These are phyloP conservation scores for Proctacanthus coquilletti DNA, from an alignment of 1,140 invertebrate species.

Conservation along the genomic window DNA sequence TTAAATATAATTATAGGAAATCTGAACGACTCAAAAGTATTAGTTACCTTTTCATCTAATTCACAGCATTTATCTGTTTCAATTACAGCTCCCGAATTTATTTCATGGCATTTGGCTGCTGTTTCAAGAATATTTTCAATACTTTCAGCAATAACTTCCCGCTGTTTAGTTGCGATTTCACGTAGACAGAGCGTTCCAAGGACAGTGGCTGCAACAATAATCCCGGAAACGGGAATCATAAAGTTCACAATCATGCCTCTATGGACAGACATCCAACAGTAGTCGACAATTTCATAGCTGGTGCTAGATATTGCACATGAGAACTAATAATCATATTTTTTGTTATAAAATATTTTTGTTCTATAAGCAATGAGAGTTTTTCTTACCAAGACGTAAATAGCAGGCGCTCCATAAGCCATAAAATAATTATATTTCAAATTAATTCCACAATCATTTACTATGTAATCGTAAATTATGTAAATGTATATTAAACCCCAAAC, in stretches of 20 bases:
- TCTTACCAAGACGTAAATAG: conserved; percentile 38
- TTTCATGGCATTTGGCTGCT: conserved; percentile 1
- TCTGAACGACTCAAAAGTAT: no score
- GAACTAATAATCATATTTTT: conserved; percentile 31
- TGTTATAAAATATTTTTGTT: neutral
- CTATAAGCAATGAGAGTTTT: neutral
- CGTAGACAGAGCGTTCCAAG: conserved; percentile 25
- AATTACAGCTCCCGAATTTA: neutral
- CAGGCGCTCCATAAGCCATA: conserved; percentile 37
- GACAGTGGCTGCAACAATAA: conserved; percentile 43
- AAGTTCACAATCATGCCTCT: conserved; percentile 55
- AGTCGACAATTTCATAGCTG: conserved; percentile 50
- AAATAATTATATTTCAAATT: conserved; percentile 34
- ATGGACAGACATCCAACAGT: conserved; percentile 57
- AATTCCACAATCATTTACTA: conserved; percentile 17
- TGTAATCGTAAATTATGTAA: conserved; percentile 29
- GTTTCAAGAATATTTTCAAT: conserved; percentile 6
- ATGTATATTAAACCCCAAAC: conserved; percentile 46
- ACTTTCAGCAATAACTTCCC: conserved; percentile 7
- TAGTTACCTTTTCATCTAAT: conserved; percentile 5
- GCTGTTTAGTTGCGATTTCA: conserved; percentile 4
- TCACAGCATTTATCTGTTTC: conserved; percentile 7
- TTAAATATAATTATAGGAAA: no score
- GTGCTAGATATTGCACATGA: conserved; percentile 42
- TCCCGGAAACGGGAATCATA: conserved; percentile 46